A percentile compares a stretch with the other conserved stretches of the same genome.
phyloP scores from a whole-genome alignment of 2,888 invertebrate species.

The Urechis unicinctus region DNA sequence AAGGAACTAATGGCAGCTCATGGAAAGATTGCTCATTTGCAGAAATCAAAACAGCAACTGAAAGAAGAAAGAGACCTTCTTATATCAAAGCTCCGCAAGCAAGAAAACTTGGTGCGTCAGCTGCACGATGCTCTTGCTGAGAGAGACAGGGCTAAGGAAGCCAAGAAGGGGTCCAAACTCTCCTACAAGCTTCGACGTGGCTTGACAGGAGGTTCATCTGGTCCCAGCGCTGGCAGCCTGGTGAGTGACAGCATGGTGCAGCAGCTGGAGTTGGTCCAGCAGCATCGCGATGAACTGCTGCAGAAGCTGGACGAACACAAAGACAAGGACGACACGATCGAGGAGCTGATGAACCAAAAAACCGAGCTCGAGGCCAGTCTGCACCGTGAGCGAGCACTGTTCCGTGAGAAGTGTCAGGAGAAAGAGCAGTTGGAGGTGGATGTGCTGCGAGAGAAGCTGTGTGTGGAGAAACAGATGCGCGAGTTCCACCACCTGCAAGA shows the following conservation, averaged over 20 bases:
- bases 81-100: constrained; percentile 6
- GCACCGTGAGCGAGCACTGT: constrained; percentile 5
- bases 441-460: constrained; percentile 11
- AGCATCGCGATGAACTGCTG: constrained; percentile 14
- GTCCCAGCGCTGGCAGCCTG: not conserved
- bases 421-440: constrained; percentile 17
- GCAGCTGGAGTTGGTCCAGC: constrained; percentile 10
- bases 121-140: not conserved
- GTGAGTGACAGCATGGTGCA: constrained; percentile 5
- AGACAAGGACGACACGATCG: constrained; percentile 3
- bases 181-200: too few relatives aligned
- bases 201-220: constrained; percentile 6
- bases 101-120: constrained; percentile 8
- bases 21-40: constrained; percentile 13
- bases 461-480: constrained; percentile 11
- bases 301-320: constrained; percentile 8
- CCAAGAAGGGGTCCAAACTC: constrained; percentile 2
- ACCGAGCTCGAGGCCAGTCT: constrained; percentile 4
- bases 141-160: constrained; percentile 4
- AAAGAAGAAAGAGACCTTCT: constrained; percentile 8
- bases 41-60: constrained; percentile 11
- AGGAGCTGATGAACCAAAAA: not conserved
- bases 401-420: constrained; percentile 4
- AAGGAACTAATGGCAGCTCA: constrained; percentile 10
- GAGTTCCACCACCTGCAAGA: constrained; percentile 12